Evolutionary conservation across 2,797 vertebrate genomes (phyloP).

Genomic region (Natrix natrix): DNA sequence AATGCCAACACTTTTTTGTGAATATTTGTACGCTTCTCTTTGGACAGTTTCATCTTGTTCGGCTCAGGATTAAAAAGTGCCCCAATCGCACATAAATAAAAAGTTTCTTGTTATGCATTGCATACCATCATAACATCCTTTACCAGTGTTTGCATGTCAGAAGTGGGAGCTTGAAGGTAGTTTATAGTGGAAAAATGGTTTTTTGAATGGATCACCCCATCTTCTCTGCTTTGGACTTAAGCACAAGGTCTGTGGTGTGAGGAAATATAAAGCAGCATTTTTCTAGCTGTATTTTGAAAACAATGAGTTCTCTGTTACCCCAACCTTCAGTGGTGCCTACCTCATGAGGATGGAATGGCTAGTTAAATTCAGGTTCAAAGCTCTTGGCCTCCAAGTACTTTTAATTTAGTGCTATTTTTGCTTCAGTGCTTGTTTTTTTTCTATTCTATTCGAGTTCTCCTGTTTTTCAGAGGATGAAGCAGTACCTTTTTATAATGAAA

Average conservation of each 20-base stretch:
- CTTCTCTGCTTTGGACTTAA: slow-evolving; percentile 63
- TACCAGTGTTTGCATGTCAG: slow-evolving; percentile 59
- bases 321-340: slow-evolving; percentile 70
- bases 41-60: slow-evolving; percentile 63
- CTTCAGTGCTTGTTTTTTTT: slow-evolving; percentile 74
- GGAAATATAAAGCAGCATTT: slow-evolving; percentile 87
- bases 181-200: slow-evolving; percentile 77
- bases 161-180: slow-evolving; percentile 63
- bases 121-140: slow-evolving; percentile 74
- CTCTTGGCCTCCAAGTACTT: slow-evolving; percentile 75
- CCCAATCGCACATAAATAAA: slow-evolving; percentile 76
- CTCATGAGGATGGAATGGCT: slow-evolving; percentile 78
- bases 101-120: slow-evolving; percentile 76
- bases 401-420: slow-evolving; percentile 78
- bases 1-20: slow-evolving; percentile 67
- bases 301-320: slow-evolving; percentile 90
- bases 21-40: slow-evolving; percentile 57
- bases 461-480: slow-evolving; percentile 71
- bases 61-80: slow-evolving; percentile 60
- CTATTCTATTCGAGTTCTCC: slow-evolving; percentile 78
- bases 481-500: slow-evolving; percentile 76
- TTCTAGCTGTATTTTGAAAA: slow-evolving; percentile 79
- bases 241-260: slow-evolving; percentile 76
- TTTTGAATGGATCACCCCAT: slow-evolving; percentile 64
- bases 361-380: slow-evolving; percentile 82